phyloP scores from a whole-genome alignment of 2,797 vertebrate species.

The Meda fulgida region DNA sequence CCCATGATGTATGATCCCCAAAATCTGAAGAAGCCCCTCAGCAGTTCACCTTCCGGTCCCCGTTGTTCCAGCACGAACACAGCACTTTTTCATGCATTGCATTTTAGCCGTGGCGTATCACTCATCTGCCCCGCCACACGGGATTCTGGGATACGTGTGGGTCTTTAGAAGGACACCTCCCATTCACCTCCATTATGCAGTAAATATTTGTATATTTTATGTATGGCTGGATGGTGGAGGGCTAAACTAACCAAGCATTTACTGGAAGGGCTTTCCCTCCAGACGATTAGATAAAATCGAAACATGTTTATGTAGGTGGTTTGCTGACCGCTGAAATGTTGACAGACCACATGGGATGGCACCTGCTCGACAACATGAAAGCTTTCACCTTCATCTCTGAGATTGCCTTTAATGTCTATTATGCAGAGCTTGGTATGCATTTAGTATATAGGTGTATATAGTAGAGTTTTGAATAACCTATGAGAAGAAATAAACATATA shows the following conservation, averaged over 20 bases:
- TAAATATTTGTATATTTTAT: slow-evolving; percentile 64
- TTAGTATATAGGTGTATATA: background rate
- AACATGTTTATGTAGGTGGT: slow-evolving; percentile 60
- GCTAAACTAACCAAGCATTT: slow-evolving; percentile 58
- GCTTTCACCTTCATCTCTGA: background rate
- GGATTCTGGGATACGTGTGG: slow-evolving; percentile 45
- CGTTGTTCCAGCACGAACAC: slow-evolving; percentile 11
- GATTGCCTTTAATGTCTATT: slow-evolving; percentile 1
- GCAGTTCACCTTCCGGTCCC: slow-evolving; percentile 18
- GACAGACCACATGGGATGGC: slow-evolving; percentile 60
- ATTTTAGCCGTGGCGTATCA: slow-evolving; percentile 37
- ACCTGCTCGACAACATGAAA: slow-evolving; percentile 54
- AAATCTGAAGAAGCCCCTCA: slow-evolving; percentile 49
- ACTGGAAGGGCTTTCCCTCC: slow-evolving; percentile 64
- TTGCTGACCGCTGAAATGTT: slow-evolving; percentile 52
- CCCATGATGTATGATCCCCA: slow-evolving; percentile 75
- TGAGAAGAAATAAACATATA: background rate
- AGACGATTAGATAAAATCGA: slow-evolving; percentile 63
- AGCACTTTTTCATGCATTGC: slow-evolving; percentile 69
- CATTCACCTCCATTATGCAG: slow-evolving; percentile 54
- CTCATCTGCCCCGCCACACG: slow-evolving; percentile 27
- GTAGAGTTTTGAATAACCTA: background rate
- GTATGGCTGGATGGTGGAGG: slow-evolving; percentile 59
- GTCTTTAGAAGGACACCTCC: slow-evolving; percentile 35
- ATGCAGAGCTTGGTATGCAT: background rate